A percentile compares a stretch with the other conserved stretches of the same genome.
These are phyloP conservation scores for Catonia carolina DNA, from an alignment of 2,888 invertebrate genomes.

Conservation along the genomic window DNA sequence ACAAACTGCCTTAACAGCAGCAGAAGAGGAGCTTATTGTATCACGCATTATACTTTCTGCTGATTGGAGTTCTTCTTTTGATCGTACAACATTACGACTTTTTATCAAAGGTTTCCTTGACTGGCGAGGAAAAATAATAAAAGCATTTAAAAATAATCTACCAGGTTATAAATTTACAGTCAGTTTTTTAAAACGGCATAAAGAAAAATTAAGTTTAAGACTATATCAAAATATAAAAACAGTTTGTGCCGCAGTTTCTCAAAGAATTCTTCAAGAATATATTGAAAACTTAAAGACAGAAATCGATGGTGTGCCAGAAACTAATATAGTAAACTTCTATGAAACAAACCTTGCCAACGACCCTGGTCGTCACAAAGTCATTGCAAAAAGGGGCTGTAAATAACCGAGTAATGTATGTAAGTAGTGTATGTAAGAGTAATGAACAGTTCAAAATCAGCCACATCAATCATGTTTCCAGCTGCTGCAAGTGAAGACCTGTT, in stretches of 20 bases:
- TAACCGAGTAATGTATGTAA: no score
- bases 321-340: slow-evolving; percentile 22
- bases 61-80: slow-evolving; percentile 1
- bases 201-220: slow-evolving; percentile 3
- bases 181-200: slow-evolving; percentile 6
- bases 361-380: slow-evolving; percentile 19
- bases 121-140: neutral
- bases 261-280: neutral
- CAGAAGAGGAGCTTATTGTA: neutral
- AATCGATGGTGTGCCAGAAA: slow-evolving; percentile 7
- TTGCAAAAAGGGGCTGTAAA: slow-evolving; percentile 28
- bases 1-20: neutral
- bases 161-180: neutral
- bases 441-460: slow-evolving; percentile 26
- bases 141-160: slow-evolving; percentile 5
- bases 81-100: neutral
- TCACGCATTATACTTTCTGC: neutral
- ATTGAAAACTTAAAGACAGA: neutral
- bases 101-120: neutral
- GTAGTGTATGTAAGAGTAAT: slow-evolving; percentile 29
- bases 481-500: slow-evolving; percentile 28
- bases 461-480: slow-evolving; percentile 29
- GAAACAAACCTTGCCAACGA: slow-evolving; percentile 21
- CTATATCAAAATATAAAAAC: slow-evolving; percentile 1
- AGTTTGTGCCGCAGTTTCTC: neutral